Percentiles rank a stretch among this genome's conserved stretches.
Conservation (phyloP, 2,888 invertebrate genomes). For the Tupiocoris notatus region DNA sequence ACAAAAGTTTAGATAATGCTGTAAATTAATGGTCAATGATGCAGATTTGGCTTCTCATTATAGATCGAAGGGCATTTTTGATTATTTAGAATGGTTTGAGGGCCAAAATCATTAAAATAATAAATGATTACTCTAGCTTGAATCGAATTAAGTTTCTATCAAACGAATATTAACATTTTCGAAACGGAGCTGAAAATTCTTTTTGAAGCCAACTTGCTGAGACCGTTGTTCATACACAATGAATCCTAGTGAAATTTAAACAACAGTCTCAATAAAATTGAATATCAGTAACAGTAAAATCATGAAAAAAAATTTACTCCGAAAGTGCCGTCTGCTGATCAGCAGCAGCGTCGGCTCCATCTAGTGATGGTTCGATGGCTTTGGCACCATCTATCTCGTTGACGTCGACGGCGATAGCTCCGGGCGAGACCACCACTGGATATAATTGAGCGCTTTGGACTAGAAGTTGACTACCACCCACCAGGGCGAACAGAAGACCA, state of each 20-base stretch:
- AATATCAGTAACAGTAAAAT: too few relatives aligned
- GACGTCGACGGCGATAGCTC: conserved; percentile 11
- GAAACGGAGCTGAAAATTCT: too few relatives aligned
- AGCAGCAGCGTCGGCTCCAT: neutral
- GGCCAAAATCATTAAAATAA: neutral
- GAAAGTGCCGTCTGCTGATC: conserved; percentile 26
- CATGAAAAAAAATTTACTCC: too few relatives aligned
- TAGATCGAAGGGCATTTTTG: neutral
- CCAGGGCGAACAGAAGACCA: conserved; percentile 35
- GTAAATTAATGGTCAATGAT: neutral
- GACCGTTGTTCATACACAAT: too few relatives aligned
- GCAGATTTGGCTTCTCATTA: neutral
- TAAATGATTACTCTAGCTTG: neutral
- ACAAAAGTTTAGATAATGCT: too few relatives aligned
- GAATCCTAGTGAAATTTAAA: too few relatives aligned
- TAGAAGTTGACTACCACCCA: conserved; percentile 31
- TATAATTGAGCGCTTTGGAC: conserved; percentile 21
- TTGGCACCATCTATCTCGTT: neutral
- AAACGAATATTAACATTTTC: too few relatives aligned
- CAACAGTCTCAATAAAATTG: too few relatives aligned
- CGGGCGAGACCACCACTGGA: conserved; percentile 22
- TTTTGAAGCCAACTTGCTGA: too few relatives aligned
- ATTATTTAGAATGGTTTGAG: neutral
- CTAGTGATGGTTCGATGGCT: conserved; percentile 12
- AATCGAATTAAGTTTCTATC: too few relatives aligned